phyloP scores from a whole-genome alignment of 2,113 vertebrate species.

The Psammodynastes pulverulentus region DNA sequence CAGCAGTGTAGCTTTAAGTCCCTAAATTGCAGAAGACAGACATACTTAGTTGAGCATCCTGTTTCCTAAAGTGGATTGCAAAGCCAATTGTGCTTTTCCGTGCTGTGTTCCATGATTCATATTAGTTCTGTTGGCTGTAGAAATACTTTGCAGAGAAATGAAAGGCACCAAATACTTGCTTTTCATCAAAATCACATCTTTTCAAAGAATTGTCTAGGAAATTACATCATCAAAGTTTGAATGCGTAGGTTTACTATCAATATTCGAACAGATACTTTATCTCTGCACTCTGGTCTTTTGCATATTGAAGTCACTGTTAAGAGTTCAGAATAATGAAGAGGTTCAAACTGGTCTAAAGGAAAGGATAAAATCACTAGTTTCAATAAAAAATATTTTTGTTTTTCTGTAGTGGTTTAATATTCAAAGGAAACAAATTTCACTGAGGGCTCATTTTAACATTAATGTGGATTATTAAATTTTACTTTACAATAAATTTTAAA shows the following conservation, averaged over 20 bases:
- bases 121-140: neutral
- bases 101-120: neutral
- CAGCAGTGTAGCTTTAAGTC: neutral
- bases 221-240: neutral
- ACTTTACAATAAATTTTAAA: neutral
- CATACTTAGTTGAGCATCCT: neutral
- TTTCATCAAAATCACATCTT: neutral
- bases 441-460: neutral
- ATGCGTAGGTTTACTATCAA: neutral
- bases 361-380: neutral
- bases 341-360: neutral
- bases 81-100: neutral
- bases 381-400: neutral
- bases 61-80: neutral
- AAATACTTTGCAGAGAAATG: neutral
- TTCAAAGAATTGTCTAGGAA: neutral
- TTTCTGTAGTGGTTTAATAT: neutral
- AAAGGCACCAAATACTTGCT: neutral
- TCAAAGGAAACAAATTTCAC: neutral
- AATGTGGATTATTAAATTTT: neutral
- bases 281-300: neutral
- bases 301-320: neutral
- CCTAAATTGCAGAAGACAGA: neutral
- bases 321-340: neutral
- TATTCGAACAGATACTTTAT: neutral